Percentiles rank a stretch among this genome's conserved stretches.
phyloP scores from a whole-genome alignment of 2,113 vertebrate species.

The Ceyx cyanopectus region DNA sequence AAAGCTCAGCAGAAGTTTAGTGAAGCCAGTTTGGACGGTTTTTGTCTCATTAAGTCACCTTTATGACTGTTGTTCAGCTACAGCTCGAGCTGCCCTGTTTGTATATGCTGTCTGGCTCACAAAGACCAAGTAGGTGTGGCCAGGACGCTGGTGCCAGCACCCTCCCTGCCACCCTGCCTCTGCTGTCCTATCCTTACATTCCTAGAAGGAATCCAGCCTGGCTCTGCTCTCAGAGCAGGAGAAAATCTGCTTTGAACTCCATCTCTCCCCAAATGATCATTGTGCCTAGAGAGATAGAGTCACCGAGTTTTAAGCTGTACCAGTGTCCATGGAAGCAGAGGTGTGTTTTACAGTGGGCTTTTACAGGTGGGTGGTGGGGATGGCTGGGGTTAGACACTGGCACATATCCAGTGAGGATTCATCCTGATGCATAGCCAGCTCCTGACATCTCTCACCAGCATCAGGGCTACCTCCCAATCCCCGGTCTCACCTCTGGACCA shows the following conservation, averaged over 20 bases:
- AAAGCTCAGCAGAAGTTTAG: background rate
- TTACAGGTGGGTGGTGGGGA: background rate
- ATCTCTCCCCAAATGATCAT: background rate
- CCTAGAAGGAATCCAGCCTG: background rate
- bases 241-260: background rate
- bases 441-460: accelerated
- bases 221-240: background rate
- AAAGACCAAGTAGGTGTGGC: accelerated
- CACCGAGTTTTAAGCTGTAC: background rate
- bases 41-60: background rate
- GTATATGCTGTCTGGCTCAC: background rate
- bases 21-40: background rate
- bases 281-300: accelerated
- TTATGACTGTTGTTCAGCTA: accelerated
- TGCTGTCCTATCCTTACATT: background rate
- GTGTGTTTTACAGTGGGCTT: background rate
- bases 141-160: background rate
- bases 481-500: background rate
- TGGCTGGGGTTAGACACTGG: background rate
- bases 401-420: background rate
- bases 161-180: background rate
- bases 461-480: background rate
- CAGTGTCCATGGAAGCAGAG: accelerated
- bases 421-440: accelerated
- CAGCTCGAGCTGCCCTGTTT: background rate